Conservation (phyloP, 2,797 vertebrate species). For the Sphenodon punctatus region DNA sequence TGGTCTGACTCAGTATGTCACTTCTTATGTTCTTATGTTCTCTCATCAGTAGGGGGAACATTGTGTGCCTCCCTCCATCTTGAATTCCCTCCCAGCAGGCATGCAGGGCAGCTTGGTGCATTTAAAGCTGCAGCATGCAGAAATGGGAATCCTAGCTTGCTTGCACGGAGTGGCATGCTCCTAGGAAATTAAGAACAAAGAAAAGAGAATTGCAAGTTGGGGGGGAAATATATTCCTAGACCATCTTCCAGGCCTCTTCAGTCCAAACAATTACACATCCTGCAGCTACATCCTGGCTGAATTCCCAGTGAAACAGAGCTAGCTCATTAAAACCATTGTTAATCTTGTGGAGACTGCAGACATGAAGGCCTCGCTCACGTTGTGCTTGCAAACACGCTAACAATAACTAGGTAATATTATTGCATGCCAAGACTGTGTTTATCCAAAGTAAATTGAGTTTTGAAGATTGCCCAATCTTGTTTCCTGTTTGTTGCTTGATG, state of each 20-base stretch:
- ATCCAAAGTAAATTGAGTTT: accelerated
- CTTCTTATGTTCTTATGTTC: not conserved
- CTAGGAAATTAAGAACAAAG: not conserved
- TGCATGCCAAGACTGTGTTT: accelerated
- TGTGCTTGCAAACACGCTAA: not conserved
- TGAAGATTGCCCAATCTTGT: not conserved
- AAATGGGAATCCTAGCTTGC: not conserved
- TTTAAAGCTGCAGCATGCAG: not conserved
- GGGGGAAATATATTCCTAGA: not conserved
- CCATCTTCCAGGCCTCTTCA: not conserved
- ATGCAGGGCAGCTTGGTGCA: not conserved
- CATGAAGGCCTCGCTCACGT: not conserved
- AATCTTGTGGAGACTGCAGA: not conserved
- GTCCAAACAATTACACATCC: not conserved
- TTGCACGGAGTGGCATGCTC: not conserved
- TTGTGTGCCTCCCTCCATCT: too few species aligned
- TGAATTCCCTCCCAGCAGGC: not conserved
- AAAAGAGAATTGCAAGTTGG: not conserved
- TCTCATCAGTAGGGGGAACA: too few species aligned
- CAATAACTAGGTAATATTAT: not conserved
- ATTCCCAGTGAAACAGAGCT: not conserved
- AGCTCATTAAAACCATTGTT: not conserved
- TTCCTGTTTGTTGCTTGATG: not conserved
- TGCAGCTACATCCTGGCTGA: not conserved
- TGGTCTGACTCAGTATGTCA: too few species aligned